A percentile compares a stretch with the other conserved stretches of the same genome.
These are phyloP conservation scores for Tupaia tana DNA, from an alignment of 2,113 vertebrate species.

Conservation along the genomic window DNA sequence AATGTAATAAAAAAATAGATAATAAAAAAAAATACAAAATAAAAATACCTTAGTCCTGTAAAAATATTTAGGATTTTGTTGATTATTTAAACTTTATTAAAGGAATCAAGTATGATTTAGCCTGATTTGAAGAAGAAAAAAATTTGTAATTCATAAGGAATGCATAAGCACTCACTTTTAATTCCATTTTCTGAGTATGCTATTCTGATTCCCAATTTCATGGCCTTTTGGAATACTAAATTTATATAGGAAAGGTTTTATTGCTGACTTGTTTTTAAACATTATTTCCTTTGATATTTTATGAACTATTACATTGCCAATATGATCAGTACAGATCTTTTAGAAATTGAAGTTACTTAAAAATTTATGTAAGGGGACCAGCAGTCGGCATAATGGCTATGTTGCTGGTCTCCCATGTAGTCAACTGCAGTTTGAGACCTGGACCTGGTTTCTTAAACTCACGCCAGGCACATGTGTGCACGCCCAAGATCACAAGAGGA, in stretches of 20 bases:
- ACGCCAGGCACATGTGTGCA: no score
- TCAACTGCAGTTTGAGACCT: no score
- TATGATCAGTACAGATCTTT: background rate
- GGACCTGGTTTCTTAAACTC: no score
- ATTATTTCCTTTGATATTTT: constrained; percentile 29
- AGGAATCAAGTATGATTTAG: background rate
- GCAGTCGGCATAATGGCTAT: no score
- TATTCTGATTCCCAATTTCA: background rate
- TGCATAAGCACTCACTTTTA: background rate
- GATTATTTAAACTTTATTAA: background rate
- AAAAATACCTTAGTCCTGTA: background rate
- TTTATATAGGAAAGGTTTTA: background rate
- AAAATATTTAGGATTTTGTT: background rate
- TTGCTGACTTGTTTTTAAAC: background rate
- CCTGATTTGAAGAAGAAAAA: constrained; percentile 2
- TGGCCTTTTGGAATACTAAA: background rate
- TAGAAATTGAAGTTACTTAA: constrained; percentile 43
- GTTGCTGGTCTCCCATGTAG: no score
- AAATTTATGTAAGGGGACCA: background rate
- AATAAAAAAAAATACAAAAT: background rate
- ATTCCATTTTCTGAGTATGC: background rate
- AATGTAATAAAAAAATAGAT: no score
- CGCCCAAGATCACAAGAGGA: no score
- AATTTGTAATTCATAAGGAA: background rate
- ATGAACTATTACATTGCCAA: background rate